Evolutionary conservation across 2,888 invertebrate species (phyloP), one percentile per base, ranked within the genome.

Genomic region (Embidobia sp.): DNA sequence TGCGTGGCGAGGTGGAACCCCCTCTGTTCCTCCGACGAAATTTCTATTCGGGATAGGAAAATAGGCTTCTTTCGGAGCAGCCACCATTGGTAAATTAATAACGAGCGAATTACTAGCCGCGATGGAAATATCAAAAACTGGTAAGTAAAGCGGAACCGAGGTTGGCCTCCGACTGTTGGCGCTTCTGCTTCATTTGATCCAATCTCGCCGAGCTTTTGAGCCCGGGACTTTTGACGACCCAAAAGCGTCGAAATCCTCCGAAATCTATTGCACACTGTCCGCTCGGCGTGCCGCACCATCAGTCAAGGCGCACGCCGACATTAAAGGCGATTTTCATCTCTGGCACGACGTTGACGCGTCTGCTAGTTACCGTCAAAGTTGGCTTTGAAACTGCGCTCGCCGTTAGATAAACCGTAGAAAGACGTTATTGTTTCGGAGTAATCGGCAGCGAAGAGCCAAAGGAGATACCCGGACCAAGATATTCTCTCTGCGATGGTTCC

Each of bases 321-420:
- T 79, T 78, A 79, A 78, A 79, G 80, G 76, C 75, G 77, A 80
- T 79, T 79, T 74, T 79, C 80, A 59, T 74, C 66, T 66, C 26
- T 37, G 57, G 53, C 15, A 35, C 57, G 57, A 64, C 31, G 66
- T 53, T 53, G 53, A 55, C 72, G 49, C 46, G 63, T 29, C 19
- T 29, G 63, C 44, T 35, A 29, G 61, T 63, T 53, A 61, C 49
- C 55, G 46, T 61, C 74, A 75, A 63, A 63, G 63, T 72, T 72
- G 35, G 46, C 63, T 75, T 63, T 63, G 63, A 69, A 67, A 69
- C 35, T 55, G 55, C 22, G 42, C 10, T 42, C n/a, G 49, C 57
- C 57, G 73, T 74, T 74, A 51, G 66, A 51, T 66, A 66, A 74
- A 59, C 73, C 66, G 31, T 35, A 44, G 59, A 74, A 59, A 74